Evolutionary conservation across 1,140 invertebrate species (phyloP), one percentile per base, ranked within the genome.

Genomic region (Macrosteles quadrilineatus): DNA sequence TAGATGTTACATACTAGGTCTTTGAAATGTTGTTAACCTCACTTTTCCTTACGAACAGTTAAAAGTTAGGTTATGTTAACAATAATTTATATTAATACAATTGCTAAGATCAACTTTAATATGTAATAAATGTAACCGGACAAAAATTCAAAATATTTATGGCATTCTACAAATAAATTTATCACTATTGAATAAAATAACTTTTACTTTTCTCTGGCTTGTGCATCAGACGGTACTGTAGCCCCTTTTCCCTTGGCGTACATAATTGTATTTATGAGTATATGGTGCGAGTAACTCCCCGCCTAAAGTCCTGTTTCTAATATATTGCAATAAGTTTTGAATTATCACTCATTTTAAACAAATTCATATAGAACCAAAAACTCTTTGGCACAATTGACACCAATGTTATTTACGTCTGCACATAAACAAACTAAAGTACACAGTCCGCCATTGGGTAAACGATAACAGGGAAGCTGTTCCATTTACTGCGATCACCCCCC

Each of bases 161-260:
- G 17, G 17, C 17, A 43, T 43, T 43, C 9, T 17, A 43, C 17
- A 43, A 43, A 43, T 43, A 43, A 43, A 43, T 11, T 17, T 17
- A 43, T 11, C 4, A 36, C 32, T 14, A 36, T 36, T 36, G 14
- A 36, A 14, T 36, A 36, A 36, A 36, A 36, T 36, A 36, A 36
- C 32, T 88, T 88, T 87, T 87, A 94, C 92, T 97, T 97, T 88
- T 97, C 94, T 82, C 93, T 88, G 71, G 95, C 94, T 85, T 96
- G 94, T 79, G 92, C 92, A 86, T 97, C 94, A 77, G 94, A 96
- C 77, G 94, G 94, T 80, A 96, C 93, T 71, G 91, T 87, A 67
- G 93, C 92, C 78, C 91, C 92, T 87, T 96, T 96, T 79, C 93
- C 93, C 86, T 96, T 96, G 74, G 92, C 90, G 85, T 96, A 96